Conservation (phyloP, 2,797 vertebrate species). For the Tenualosa ilisha region DNA sequence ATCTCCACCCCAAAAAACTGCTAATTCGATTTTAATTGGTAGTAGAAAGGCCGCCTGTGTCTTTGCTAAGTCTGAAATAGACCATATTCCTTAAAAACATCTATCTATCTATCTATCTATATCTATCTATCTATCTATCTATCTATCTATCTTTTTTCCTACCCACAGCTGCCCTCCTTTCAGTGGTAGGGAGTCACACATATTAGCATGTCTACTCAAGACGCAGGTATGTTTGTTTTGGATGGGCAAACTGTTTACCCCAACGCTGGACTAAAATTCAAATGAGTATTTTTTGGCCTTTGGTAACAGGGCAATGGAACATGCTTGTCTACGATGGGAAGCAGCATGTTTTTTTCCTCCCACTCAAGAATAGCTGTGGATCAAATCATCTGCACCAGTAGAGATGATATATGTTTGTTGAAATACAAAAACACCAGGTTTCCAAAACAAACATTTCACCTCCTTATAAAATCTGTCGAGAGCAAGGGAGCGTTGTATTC, state of each 20-base stretch:
- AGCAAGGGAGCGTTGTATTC: background rate
- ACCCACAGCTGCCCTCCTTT: constrained; percentile 6
- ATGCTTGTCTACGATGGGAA: background rate
- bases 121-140: too few relatives aligned
- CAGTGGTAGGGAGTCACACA: constrained; percentile 24
- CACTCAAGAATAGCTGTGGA: background rate
- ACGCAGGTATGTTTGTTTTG: constrained; percentile 46
- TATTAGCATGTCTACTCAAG: constrained; percentile 35
- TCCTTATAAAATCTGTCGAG: background rate
- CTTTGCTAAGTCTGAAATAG: background rate
- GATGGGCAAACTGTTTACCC: constrained; percentile 40
- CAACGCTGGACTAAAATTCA: constrained; percentile 38
- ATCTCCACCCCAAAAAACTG: constrained; percentile 55
- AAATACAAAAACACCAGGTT: constrained; percentile 19
- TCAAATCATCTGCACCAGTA: background rate
- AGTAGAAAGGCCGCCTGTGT: constrained; percentile 63
- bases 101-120: too few relatives aligned
- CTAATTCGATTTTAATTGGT: constrained; percentile 78
- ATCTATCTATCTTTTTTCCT: constrained; percentile 37
- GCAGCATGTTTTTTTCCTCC: background rate
- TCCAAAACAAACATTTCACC: constrained; percentile 21
- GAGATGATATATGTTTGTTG: background rate
- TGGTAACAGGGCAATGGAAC: background rate
- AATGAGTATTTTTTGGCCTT: constrained; percentile 19
- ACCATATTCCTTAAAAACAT: background rate